These are phyloP conservation scores for Panagrolaimus sp. DNA, from an alignment of 1,140 invertebrate genomes.

Conservation along the genomic window DNA sequence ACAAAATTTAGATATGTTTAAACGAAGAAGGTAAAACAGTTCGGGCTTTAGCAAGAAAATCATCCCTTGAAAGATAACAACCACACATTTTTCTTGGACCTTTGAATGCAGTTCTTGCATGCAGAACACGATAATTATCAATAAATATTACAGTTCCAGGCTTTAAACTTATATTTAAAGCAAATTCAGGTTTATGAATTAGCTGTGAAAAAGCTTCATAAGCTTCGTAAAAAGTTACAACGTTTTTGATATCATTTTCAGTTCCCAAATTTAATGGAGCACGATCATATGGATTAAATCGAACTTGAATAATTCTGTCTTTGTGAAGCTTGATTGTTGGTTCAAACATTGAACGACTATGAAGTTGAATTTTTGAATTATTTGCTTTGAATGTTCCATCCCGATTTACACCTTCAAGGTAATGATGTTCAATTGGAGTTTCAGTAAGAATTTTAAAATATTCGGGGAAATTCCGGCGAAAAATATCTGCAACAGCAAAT, in stretches of 20 bases:
- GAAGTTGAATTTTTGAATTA: background rate
- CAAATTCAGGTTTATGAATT: slow-evolving; percentile 63
- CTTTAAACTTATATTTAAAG: slow-evolving; percentile 66
- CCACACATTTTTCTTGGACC: slow-evolving; percentile 59
- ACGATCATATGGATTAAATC: slow-evolving; percentile 70
- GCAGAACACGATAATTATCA: slow-evolving; percentile 73
- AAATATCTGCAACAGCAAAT: slow-evolving; percentile 66
- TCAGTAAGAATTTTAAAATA: slow-evolving; percentile 65
- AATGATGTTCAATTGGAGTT: slow-evolving; percentile 67
- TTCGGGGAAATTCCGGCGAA: slow-evolving; percentile 63
- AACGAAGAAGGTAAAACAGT: slow-evolving; percentile 28
- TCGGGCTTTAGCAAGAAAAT: slow-evolving; percentile 50
- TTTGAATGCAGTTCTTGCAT: slow-evolving; percentile 68
- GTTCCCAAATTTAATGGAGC: slow-evolving; percentile 60
- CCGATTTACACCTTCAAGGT: slow-evolving; percentile 52
- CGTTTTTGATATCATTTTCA: slow-evolving; percentile 42
- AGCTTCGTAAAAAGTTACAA: slow-evolving; percentile 65
- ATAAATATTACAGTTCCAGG: slow-evolving; percentile 70
- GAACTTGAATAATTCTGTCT: slow-evolving; percentile 40
- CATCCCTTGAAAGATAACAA: slow-evolving; percentile 49
- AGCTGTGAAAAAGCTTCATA: slow-evolving; percentile 65
- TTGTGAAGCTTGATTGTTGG: slow-evolving; percentile 29
- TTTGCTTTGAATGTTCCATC: slow-evolving; percentile 14
- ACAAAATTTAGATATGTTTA: slow-evolving; percentile 19
- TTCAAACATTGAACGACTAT: slow-evolving; percentile 28